These are phyloP conservation scores for Rhodophaea formosa DNA, from an alignment of 2,888 invertebrate genomes.

Conservation along the genomic window DNA sequence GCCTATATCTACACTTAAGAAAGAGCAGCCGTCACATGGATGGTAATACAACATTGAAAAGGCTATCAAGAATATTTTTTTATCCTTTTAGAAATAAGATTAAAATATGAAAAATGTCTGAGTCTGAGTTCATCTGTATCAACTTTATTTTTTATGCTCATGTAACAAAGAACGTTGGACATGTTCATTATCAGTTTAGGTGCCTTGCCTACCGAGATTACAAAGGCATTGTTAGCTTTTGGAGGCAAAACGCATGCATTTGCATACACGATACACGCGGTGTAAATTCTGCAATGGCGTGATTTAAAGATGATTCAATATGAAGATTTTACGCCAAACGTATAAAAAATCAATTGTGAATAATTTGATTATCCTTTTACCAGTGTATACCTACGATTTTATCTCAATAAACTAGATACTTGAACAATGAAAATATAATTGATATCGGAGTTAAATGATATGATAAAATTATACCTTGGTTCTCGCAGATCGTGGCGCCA, in stretches of 20 bases:
- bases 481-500: slow-evolving; percentile 70
- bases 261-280: slow-evolving; percentile 2
- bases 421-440: slow-evolving; percentile 14
- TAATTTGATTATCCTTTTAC: background rate
- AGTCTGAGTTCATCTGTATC: no score
- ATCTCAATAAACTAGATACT: background rate
- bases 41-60: no score
- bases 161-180: no score
- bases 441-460: slow-evolving; percentile 27
- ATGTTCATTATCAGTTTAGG: no score
- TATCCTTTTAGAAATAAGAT: no score
- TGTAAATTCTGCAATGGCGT: background rate
- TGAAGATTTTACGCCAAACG: background rate
- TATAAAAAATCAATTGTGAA: background rate
- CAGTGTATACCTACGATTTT: background rate
- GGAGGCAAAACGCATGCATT: slow-evolving; percentile 8
- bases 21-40: no score
- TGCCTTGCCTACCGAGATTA: no score
- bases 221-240: slow-evolving; percentile 4
- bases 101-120: no score
- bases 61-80: no score
- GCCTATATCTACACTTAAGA: no score
- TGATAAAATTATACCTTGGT: slow-evolving; percentile 56
- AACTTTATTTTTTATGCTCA: no score
- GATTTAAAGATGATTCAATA: background rate